Conservation (phyloP, 35 echinoderm and acorn worm species). For the Patiria miniata region DNA sequence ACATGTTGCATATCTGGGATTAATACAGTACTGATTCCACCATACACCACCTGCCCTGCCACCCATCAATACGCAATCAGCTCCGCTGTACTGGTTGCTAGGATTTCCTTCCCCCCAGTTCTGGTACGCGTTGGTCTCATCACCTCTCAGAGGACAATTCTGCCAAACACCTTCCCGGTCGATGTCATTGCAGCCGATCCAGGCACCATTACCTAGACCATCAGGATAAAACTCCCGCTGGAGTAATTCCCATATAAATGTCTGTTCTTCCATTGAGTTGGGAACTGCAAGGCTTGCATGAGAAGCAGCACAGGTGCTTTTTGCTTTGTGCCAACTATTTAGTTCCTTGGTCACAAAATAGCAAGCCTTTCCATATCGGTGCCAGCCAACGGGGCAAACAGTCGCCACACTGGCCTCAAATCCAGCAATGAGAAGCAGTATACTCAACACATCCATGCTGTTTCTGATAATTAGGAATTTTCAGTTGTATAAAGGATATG, state of each 20-base stretch:
- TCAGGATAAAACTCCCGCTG: background rate
- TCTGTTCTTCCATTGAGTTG: background rate
- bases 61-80: too few relatives aligned
- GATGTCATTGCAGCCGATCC: slow-evolving; percentile 1
- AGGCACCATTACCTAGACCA: background rate
- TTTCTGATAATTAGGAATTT: too few relatives aligned
- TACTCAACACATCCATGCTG: too few relatives aligned
- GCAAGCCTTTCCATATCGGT: background rate
- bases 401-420: background rate
- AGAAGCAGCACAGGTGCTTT: background rate
- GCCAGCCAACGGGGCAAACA: background rate
- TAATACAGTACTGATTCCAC: too few relatives aligned
- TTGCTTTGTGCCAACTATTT: background rate
- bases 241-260: background rate
- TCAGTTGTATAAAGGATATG: too few relatives aligned
- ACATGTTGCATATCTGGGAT: too few relatives aligned
- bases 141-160: background rate
- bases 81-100: too few relatives aligned
- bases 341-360: background rate
- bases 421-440: too few relatives aligned
- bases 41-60: too few relatives aligned
- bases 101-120: background rate
- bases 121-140: slow-evolving; percentile 8
- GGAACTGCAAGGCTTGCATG: background rate
- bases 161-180: background rate